Conservation (phyloP, 2,113 vertebrate species). For the Neolamprologus longior region DNA sequence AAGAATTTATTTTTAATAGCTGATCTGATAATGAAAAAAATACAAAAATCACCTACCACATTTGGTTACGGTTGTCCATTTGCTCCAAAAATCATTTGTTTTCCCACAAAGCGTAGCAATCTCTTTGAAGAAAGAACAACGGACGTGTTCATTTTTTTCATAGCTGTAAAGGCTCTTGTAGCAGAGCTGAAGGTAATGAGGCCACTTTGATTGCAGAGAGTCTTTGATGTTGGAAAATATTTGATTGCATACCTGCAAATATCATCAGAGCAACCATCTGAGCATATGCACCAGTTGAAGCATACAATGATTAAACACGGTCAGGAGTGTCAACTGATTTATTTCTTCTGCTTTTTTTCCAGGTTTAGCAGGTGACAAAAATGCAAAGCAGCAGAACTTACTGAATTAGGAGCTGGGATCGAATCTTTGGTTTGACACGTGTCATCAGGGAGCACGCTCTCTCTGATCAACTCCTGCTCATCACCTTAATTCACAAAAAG, state of each 20-base stretch:
- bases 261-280: background rate
- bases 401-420: fast-evolving
- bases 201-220: background rate
- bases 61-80: background rate
- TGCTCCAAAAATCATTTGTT: background rate
- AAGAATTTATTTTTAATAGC: background rate
- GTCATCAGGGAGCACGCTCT: background rate
- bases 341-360: background rate
- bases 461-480: constrained; percentile 4
- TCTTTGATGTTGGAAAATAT: constrained; percentile 7
- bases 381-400: background rate
- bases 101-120: background rate
- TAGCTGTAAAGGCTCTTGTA: constrained; percentile 5
- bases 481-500: background rate
- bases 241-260: constrained; percentile 1
- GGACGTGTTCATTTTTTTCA: background rate
- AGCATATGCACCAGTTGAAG: background rate
- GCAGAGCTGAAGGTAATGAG: constrained; percentile 5
- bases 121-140: constrained; percentile 56
- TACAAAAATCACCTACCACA: constrained; percentile 43
- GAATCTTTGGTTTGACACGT: constrained; percentile 49
- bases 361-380: background rate
- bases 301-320: background rate
- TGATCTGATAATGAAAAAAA: background rate
- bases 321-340: background rate